phyloP scores from a whole-genome alignment of 2,888 invertebrate genomes.

The Netelia inedita region DNA sequence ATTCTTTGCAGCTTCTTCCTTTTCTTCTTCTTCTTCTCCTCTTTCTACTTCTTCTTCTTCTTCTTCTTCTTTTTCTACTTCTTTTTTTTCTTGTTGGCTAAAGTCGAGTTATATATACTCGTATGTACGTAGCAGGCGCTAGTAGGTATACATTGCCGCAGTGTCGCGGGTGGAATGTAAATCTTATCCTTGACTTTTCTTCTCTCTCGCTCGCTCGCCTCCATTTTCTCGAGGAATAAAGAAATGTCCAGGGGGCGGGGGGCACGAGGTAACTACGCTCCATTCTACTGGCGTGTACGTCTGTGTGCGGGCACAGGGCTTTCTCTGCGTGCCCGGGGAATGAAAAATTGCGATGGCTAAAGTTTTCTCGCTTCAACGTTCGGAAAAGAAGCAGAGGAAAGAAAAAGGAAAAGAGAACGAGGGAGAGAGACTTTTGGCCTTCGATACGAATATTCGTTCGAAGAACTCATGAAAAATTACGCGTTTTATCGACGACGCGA shows the following conservation, averaged over 20 bases:
- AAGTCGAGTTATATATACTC: slow-evolving; percentile 34
- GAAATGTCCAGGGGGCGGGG: slow-evolving; percentile 32
- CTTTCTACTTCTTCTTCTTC: no score
- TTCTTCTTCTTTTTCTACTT: slow-evolving; percentile 5
- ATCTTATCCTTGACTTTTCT: slow-evolving; percentile 50
- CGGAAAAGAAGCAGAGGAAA: neutral
- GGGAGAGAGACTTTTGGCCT: slow-evolving; percentile 34
- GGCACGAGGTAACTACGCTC: slow-evolving; percentile 5
- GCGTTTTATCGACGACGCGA: neutral
- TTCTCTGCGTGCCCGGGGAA: slow-evolving; percentile 18
- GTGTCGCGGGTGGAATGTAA: slow-evolving; percentile 62
- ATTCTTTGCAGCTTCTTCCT: slow-evolving; percentile 16
- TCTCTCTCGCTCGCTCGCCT: slow-evolving; percentile 27
- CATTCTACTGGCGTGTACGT: neutral
- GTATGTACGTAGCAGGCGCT: neutral
- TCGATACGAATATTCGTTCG: slow-evolving; percentile 45
- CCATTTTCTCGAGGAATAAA: slow-evolving; percentile 64
- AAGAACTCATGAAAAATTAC: neutral
- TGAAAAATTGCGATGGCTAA: slow-evolving; percentile 62
- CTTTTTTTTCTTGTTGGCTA: slow-evolving; percentile 23
- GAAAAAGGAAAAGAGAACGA: neutral
- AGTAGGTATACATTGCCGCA: slow-evolving; percentile 22
- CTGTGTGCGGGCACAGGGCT: neutral
- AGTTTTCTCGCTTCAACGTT: slow-evolving; percentile 48
- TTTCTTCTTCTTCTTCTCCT: neutral